Evolutionary conservation across 92 coral and sea anemone genomes (phyloP), one percentile per base, ranked within the genome.

Genomic region (Phymanthus crucifer): DNA sequence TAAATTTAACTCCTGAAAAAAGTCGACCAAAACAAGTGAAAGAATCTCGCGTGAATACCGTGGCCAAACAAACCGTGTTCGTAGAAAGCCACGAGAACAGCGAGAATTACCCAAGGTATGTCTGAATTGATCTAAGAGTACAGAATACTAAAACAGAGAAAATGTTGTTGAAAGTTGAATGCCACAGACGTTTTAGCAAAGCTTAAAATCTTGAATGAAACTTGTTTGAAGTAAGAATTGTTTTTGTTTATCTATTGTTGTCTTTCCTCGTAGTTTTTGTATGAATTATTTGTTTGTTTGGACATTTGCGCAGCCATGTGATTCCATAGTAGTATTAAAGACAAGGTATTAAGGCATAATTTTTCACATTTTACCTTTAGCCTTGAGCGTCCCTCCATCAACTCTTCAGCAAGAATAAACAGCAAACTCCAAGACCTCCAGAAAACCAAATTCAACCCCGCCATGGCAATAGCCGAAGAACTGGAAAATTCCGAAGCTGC

Each of bases 1-100:
- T 92, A 71, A 86, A 92, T 64, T 88, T 92, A 78, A 92, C 97
- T 34, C 97, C 97, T 4, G 97, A 92, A 67, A 92, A 92, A 80
- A 78, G 82, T 45, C 43, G 86, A 36, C 37, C 81, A 10, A 80
- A 72, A 78, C 71, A 71, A 69, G 79, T 13, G 32, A 74, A 31
- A 21, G 61, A 61, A 1, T 37, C 58, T 43, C 72, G 72, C 33
- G 73, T 8, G 35, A 32, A 52, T 26, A 26, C 57, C 38, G 65
- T 32, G 21, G 78, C 45, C 57, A 71, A 78, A 11, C 68, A 8
- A 29, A 3, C 81, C 3, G 50, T 38, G 29, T 24, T 73, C 24
- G 74, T 82, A 45, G 72, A 73, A 45, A 73, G 65, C 71, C 72
- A 74, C n/a, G 79, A 82, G 43, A 58, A 26, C 6, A 8, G 23